Percentiles rank a stretch among this genome's conserved stretches.
Conservation (phyloP, 2,888 invertebrate species). For the Pollenia griseotomentosa region DNA sequence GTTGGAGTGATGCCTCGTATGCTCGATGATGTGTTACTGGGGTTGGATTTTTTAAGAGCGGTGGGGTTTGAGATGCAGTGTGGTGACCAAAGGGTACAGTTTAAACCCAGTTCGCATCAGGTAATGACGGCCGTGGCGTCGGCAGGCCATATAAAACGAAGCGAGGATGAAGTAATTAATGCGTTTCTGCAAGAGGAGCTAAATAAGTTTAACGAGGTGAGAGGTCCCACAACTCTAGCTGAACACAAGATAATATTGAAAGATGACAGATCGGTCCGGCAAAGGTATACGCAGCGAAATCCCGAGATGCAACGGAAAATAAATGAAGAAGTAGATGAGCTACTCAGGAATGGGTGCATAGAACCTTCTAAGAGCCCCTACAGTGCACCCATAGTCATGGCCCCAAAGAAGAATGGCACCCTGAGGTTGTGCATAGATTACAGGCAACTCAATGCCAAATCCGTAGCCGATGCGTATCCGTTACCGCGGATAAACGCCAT, state of each 20-base stretch:
- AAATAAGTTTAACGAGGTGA: not conserved
- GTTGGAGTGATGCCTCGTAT: slow-evolving; percentile 13
- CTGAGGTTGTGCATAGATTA: slow-evolving; percentile 10
- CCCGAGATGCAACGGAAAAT: slow-evolving; percentile 3
- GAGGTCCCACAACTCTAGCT: not conserved
- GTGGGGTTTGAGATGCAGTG: not conserved
- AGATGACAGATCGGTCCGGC: not conserved
- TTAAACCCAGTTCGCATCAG: no score
- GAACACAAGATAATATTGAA: slow-evolving; percentile 4
- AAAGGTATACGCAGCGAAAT: slow-evolving; percentile 9
- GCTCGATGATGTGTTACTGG: slow-evolving; percentile 26
- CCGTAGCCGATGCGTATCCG: slow-evolving; percentile 11
- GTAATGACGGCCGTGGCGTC: not conserved
- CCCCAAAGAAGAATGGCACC: not conserved
- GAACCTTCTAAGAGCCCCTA: not conserved
- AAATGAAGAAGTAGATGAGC: not conserved
- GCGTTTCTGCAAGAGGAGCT: not conserved
- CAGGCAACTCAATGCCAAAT: slow-evolving; percentile 4
- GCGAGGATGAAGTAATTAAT: not conserved
- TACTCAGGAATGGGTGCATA: not conserved
- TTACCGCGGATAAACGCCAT: slow-evolving; percentile 7
- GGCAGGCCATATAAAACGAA: not conserved
- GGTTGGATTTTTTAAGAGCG: slow-evolving; percentile 3
- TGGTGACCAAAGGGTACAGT: not conserved
- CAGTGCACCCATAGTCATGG: slow-evolving; percentile 10